Evolutionary conservation across 2,113 vertebrate species (phyloP).

Genomic region (Sminthopsis crassicaudata): DNA sequence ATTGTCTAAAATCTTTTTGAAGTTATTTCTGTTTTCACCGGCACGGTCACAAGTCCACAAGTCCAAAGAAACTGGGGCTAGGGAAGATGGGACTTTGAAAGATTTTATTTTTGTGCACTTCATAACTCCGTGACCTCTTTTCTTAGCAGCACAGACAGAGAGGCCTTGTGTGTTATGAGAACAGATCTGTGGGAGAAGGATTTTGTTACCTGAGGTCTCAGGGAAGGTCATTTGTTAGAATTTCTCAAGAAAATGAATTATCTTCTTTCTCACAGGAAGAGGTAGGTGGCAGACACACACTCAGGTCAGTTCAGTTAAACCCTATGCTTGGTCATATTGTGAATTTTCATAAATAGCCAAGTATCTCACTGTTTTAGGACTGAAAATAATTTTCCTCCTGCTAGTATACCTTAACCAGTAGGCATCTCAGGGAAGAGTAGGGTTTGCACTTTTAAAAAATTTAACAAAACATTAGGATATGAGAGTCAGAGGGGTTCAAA

Average conservation of each 20-base stretch:
- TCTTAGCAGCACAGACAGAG: conserved; percentile 17
- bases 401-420: neutral
- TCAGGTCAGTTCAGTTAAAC: neutral
- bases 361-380: neutral
- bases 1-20: conserved; percentile 62
- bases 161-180: conserved; percentile 37
- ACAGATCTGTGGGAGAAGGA: neutral
- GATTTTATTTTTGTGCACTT: conserved; percentile 55
- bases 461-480: neutral
- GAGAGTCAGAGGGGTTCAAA: neutral
- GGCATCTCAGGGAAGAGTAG: neutral
- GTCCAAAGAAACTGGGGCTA: conserved; percentile 36
- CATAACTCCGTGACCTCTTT: conserved; percentile 47
- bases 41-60: conserved; percentile 46
- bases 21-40: conserved; percentile 69
- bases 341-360: neutral
- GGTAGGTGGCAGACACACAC: neutral
- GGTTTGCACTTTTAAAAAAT: neutral
- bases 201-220: conserved; percentile 3
- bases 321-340: neutral
- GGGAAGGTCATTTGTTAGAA: conserved; percentile 7
- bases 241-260: conserved; percentile 45
- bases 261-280: neutral
- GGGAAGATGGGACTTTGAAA: conserved; percentile 20
- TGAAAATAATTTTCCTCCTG: neutral